Base-by-base conservation (phyloP, 2,797 vertebrate species). In the Pagetopsis macropterus region DNA sequence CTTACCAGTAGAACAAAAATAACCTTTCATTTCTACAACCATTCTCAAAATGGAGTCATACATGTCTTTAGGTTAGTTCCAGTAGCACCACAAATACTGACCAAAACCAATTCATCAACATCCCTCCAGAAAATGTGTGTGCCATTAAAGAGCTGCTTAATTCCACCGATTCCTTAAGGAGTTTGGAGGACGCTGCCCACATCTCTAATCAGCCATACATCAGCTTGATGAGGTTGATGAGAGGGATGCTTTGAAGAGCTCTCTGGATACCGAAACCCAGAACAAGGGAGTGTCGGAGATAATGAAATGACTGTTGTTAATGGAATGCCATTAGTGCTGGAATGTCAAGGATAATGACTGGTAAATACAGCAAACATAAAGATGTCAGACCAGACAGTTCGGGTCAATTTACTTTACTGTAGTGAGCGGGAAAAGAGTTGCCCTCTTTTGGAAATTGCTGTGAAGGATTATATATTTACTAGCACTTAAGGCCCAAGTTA, bases 221-320 rank as follows among this genome's bases (percentile, higher is more conserved):
- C 82, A 75, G 59, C 48, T 61, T 72, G 81, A 88, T 70, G 77
- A 83, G 66, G 58, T 57, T 66, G 66, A 79, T 72, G 75, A 74
- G 67, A 56, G 54, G 2, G 54, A 81, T 68, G 68, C 84, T 89
- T 90, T 87, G 84, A 89, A 90, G 84, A 83, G 72, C 66, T 87
- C 75, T 83, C 78, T 2, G n/a, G 69, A 76, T 71, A 72, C 79
- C 75, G 75, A 82, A 84, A 82, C 82, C 62, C 79, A 84, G 72
- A 84, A 82, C 78, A 70, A 64, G 75, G 70, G 84, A 83, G 75
- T 75, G 60, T 63, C 82, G 31, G 56, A 87, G 82, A 89, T 91
- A 87, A 92, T 88, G 70, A 87, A 89, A 90, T 83, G 70, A 83
- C 65, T 84, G 75, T 51, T 78, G 76, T 85, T 83, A 88, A 88